Evolutionary conservation across 2,888 invertebrate species (phyloP).

Genomic region (Galeruca laticollis): DNA sequence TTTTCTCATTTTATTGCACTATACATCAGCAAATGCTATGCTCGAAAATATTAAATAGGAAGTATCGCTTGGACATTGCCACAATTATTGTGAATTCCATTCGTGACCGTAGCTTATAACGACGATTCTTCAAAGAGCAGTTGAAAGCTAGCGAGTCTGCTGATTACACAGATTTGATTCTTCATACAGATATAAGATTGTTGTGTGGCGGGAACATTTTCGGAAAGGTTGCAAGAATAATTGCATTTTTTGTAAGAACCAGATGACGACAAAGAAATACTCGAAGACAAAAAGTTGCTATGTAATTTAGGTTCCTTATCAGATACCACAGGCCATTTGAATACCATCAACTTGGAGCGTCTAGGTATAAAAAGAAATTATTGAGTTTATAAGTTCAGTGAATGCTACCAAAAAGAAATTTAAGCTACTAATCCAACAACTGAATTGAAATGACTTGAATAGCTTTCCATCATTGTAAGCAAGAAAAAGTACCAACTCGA

Average conservation of each 20-base stretch:
- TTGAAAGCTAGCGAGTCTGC: slow-evolving; percentile 32
- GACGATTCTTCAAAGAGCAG: slow-evolving; percentile 33
- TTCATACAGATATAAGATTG: slow-evolving; percentile 37
- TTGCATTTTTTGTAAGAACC: slow-evolving; percentile 48
- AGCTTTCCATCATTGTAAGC: slow-evolving; percentile 40
- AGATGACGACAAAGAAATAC: slow-evolving; percentile 45
- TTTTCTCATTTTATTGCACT: slow-evolving; percentile 28
- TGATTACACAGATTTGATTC: slow-evolving; percentile 37
- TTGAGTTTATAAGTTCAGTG: slow-evolving; percentile 29
- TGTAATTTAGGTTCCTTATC: slow-evolving; percentile 17
- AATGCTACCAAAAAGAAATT: slow-evolving; percentile 45
- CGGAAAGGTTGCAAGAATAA: slow-evolving; percentile 48
- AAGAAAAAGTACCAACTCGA: slow-evolving; percentile 31
- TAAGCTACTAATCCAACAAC: slow-evolving; percentile 42
- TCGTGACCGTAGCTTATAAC: slow-evolving; percentile 37
- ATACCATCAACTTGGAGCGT: slow-evolving; percentile 23
- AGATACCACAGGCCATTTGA: slow-evolving; percentile 16
- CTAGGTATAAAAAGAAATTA: slow-evolving; percentile 24
- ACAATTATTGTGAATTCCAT: slow-evolving; percentile 37
- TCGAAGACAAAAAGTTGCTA: slow-evolving; percentile 44
- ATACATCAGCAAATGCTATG: slow-evolving; percentile 23
- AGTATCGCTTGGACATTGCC: slow-evolving; percentile 33
- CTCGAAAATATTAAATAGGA: slow-evolving; percentile 21
- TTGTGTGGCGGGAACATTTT: slow-evolving; percentile 45
- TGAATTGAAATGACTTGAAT: slow-evolving; percentile 44